Evolutionary conservation across 2,113 vertebrate genomes (phyloP).

Genomic region (Sander lucioperca): DNA sequence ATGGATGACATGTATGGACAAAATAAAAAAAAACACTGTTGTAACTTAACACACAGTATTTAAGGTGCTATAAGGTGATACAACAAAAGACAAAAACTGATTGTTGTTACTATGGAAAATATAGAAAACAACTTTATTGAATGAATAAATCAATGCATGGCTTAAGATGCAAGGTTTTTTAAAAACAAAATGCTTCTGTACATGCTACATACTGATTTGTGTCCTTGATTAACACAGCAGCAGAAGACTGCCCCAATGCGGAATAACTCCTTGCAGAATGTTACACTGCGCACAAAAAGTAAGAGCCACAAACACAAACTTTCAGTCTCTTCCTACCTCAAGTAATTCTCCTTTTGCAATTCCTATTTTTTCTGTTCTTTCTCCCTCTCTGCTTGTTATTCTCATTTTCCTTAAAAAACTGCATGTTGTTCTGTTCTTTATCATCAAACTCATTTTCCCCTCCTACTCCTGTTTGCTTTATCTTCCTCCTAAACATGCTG

Average conservation of each 20-base stretch:
- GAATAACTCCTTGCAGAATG: slow-evolving; percentile 90
- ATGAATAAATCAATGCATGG: too few relatives aligned
- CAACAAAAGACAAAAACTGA: too few relatives aligned
- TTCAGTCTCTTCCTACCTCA: neutral
- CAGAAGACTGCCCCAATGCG: slow-evolving; percentile 90
- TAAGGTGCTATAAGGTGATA: too few relatives aligned
- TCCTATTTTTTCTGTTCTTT: neutral
- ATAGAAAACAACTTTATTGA: too few relatives aligned
- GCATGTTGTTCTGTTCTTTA: neutral
- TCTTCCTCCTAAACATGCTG: neutral
- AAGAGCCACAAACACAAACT: slow-evolving; percentile 65
- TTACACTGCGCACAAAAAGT: slow-evolving; percentile 91
- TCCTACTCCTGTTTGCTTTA: neutral
- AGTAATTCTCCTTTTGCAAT: neutral
- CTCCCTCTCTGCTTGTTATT: neutral
- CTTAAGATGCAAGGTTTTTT: too few relatives aligned
- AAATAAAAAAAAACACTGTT: too few relatives aligned
- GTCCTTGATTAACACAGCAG: slow-evolving; percentile 81
- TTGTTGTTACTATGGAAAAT: too few relatives aligned
- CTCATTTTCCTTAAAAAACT: neutral
- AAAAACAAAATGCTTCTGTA: neutral
- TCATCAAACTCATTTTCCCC: neutral
- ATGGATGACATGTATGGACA: too few relatives aligned
- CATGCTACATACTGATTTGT: slow-evolving; percentile 3
- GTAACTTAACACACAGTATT: too few relatives aligned